phyloP scores from a whole-genome alignment of 1,140 invertebrate species.

The Macrobrachium rosenbergii region DNA sequence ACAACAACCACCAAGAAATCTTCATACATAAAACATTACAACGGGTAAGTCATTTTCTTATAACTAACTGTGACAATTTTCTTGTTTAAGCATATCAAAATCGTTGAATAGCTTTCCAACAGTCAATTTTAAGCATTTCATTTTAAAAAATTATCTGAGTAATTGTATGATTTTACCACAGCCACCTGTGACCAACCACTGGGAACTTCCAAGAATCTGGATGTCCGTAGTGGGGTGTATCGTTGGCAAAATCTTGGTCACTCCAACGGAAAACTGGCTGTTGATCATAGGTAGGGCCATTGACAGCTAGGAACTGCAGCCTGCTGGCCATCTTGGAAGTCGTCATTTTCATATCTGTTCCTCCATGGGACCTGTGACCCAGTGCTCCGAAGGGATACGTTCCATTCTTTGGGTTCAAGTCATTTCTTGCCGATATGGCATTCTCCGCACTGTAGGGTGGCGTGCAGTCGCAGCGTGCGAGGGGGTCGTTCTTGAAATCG shows the following conservation, averaged over 20 bases:
- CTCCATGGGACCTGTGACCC: conserved; percentile 75
- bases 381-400: conserved; percentile 74
- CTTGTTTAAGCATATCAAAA: too few relatives aligned
- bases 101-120: too few relatives aligned
- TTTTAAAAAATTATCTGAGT: too few relatives aligned
- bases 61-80: too few relatives aligned
- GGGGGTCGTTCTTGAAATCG: conserved; percentile 80
- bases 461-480: conserved; percentile 78
- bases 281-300: conserved; percentile 76
- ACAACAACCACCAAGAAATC: too few relatives aligned
- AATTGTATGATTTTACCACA: conserved; percentile 16
- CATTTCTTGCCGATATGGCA: conserved; percentile 79
- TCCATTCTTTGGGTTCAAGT: conserved; percentile 78
- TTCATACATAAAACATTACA: too few relatives aligned
- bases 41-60: too few relatives aligned
- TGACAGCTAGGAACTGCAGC: conserved; percentile 74
- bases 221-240: conserved; percentile 80
- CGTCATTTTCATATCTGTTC: conserved; percentile 76
- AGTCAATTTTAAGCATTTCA: too few relatives aligned
- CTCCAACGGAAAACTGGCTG: conserved; percentile 83
- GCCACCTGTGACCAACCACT: conserved; percentile 47
- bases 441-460: conserved; percentile 82
- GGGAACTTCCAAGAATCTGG: conserved; percentile 82
- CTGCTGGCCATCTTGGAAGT: conserved; percentile 61
- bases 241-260: conserved; percentile 75